Percentiles rank a stretch among this genome's conserved stretches.
These are phyloP conservation scores for Falco rusticolus DNA, from an alignment of 2,797 vertebrate genomes.

Conservation along the genomic window DNA sequence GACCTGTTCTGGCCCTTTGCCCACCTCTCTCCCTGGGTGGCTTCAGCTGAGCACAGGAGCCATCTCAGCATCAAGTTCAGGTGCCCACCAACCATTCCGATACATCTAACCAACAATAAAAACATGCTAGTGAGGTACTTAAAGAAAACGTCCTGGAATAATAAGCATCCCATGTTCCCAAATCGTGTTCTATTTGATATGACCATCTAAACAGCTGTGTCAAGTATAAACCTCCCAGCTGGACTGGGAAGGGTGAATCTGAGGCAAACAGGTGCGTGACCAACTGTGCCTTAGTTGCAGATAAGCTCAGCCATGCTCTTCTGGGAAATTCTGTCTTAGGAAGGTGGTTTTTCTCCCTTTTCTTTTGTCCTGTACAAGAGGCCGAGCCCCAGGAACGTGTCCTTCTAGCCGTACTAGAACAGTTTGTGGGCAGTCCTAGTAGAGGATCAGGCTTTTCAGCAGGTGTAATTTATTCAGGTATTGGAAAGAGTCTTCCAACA, in stretches of 20 bases:
- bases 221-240: not conserved
- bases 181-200: not conserved
- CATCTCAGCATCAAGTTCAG: not conserved
- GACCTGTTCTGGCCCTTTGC: not conserved
- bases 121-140: not conserved
- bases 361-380: not conserved
- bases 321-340: not conserved
- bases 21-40: no score
- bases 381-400: accelerated
- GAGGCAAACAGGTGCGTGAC: not conserved
- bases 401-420: not conserved
- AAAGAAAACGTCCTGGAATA: not conserved
- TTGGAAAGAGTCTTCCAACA: not conserved
- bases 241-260: not conserved
- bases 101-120: not conserved
- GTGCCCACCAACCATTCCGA: not conserved
- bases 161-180: not conserved
- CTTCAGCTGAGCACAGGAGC: not conserved
- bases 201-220: not conserved
- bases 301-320: not conserved
- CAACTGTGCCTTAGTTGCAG: not conserved
- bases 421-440: not conserved
- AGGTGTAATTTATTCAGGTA: not conserved
- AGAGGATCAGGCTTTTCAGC: not conserved
- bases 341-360: not conserved